phyloP scores from a whole-genome alignment of 1,140 invertebrate species.

The Penaeus vannamei region DNA sequence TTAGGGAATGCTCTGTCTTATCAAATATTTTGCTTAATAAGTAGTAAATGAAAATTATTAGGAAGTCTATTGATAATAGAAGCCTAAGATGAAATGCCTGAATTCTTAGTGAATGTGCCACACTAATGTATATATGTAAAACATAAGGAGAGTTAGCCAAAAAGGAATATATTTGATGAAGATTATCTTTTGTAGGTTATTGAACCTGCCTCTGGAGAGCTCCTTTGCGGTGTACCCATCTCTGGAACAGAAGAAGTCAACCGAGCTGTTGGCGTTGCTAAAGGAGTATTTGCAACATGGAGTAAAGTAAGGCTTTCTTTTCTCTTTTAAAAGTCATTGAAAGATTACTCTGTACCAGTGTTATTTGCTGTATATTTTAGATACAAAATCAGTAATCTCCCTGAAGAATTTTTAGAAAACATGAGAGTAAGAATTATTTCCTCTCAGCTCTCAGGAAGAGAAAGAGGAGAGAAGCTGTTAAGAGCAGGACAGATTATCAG shows the following conservation, averaged over 20 bases:
- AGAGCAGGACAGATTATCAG: constrained; percentile 54
- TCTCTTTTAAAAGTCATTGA: background rate
- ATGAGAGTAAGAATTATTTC: too few relatives aligned
- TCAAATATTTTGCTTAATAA: too few relatives aligned
- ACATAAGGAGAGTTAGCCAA: background rate
- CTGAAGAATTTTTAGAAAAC: background rate
- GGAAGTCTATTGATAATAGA: too few relatives aligned
- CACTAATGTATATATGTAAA: background rate
- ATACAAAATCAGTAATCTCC: too few relatives aligned
- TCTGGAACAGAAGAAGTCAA: constrained; percentile 56
- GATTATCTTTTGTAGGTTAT: constrained; percentile 38
- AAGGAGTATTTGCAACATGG: constrained; percentile 57
- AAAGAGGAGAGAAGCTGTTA: constrained; percentile 56
- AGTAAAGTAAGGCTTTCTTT: constrained; percentile 47
- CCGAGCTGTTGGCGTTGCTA: constrained; percentile 55
- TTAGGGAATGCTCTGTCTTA: too few relatives aligned
- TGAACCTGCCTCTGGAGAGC: constrained; percentile 61
- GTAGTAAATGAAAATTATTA: too few relatives aligned
- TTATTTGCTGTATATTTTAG: background rate
- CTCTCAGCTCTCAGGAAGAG: constrained; percentile 57
- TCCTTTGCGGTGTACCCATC: constrained; percentile 59
- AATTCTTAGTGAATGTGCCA: too few relatives aligned
- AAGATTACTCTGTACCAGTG: background rate
- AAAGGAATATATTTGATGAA: background rate
- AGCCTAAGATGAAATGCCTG: too few relatives aligned